Evolutionary conservation across 2,113 vertebrate genomes (phyloP).

Genomic region (Ictidomys tridecemlineatus): DNA sequence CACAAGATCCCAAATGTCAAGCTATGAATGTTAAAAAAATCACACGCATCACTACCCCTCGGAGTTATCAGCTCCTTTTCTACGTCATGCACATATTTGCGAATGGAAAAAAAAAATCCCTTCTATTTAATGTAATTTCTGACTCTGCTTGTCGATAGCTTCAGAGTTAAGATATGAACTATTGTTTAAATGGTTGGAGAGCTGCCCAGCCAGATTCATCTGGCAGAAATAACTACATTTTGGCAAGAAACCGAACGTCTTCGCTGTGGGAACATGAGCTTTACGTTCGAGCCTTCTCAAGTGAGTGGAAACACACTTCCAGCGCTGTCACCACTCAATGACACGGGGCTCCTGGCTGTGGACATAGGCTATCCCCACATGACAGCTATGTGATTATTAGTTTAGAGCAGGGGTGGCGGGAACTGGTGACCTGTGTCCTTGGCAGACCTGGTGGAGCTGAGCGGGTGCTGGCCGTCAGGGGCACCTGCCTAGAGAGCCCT

Average conservation of each 20-base stretch:
- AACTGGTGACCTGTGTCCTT: rapidly evolving
- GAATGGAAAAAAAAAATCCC: background rate
- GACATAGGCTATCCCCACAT: rapidly evolving
- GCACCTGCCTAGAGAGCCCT: too few species aligned
- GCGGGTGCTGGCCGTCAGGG: background rate
- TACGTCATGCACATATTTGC: background rate
- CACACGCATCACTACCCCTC: background rate
- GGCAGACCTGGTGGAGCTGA: rapidly evolving
- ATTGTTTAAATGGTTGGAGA: background rate
- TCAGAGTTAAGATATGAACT: constrained; percentile 4
- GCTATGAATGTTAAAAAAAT: constrained; percentile 48
- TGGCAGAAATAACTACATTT: constrained; percentile 19
- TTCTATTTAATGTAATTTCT: background rate
- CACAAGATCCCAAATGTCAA: constrained; percentile 70
- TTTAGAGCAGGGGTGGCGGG: background rate
- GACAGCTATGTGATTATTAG: rapidly evolving
- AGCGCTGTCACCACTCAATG: rapidly evolving
- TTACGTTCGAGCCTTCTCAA: background rate
- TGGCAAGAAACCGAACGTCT: background rate
- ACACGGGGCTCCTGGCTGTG: rapidly evolving
- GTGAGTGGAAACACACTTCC: background rate
- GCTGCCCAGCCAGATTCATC: constrained; percentile 56
- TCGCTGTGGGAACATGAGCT: background rate
- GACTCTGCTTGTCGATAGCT: background rate
- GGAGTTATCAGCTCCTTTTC: background rate